Percentiles rank a stretch among this genome's conserved stretches.
Conservation (phyloP, 1,140 invertebrate species). For the Micrasema minimum region DNA sequence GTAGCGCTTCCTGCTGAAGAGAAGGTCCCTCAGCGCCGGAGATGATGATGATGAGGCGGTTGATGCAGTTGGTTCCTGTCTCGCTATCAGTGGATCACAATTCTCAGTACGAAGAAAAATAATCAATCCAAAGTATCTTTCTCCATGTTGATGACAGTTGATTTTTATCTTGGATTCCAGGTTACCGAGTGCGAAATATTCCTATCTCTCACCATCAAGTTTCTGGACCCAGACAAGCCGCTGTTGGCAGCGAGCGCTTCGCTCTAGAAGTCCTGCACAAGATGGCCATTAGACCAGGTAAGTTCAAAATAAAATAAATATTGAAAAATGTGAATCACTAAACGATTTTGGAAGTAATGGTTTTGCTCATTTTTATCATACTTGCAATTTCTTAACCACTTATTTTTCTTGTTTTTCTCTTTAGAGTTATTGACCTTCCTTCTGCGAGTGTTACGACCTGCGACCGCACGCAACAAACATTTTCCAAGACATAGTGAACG, state of each 20-base stretch:
- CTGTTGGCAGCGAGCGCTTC: slow-evolving; percentile 93
- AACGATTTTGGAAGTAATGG: too few species aligned
- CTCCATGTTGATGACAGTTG: too few species aligned
- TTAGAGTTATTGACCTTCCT: slow-evolving; percentile 84
- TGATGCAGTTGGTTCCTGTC: too few species aligned
- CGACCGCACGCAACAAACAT: slow-evolving; percentile 93
- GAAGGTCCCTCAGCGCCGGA: too few species aligned
- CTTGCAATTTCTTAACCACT: too few species aligned
- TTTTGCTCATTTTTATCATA: too few species aligned
- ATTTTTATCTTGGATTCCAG: slow-evolving; percentile 63
- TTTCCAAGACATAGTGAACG: slow-evolving; percentile 95
- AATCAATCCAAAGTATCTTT: too few species aligned
- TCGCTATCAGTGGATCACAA: too few species aligned
- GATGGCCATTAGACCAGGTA: slow-evolving; percentile 85
- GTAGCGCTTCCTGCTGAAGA: slow-evolving; percentile 57
- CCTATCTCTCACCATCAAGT: slow-evolving; percentile 95
- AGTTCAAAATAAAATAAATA: slow-evolving; percentile 47
- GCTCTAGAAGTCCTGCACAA: slow-evolving; percentile 96
- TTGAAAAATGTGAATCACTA: too few species aligned
- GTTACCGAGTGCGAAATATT: slow-evolving; percentile 99
- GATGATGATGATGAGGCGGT: too few species aligned
- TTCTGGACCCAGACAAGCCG: slow-evolving; percentile 95
- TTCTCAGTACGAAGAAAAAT: too few species aligned
- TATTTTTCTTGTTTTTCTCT: too few species aligned
- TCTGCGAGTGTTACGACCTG: slow-evolving; percentile 95